Evolutionary conservation across 2,797 vertebrate genomes (phyloP), one percentile per base, ranked within the genome.

Genomic region (Sebastes diaconus): DNA sequence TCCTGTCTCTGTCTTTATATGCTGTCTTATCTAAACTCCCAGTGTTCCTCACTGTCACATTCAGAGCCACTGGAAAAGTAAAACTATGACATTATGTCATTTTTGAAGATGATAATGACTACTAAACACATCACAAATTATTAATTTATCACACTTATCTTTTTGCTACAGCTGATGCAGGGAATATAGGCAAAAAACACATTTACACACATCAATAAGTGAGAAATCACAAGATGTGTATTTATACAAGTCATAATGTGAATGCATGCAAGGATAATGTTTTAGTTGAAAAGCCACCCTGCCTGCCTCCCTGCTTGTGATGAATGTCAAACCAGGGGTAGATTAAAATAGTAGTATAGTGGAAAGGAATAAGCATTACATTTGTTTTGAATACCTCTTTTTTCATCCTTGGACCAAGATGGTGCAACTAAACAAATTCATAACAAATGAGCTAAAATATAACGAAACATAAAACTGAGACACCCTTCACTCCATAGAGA

Each of bases 1-100:
- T 22, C 55, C 22, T 18, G 64, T 54, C 29, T 64, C 30, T 46
- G 59, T 46, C 42, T 54, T 18, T 68, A 13, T 68, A 13, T 64
- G 14, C 57, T 73, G 42, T 65, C 39, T 64, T 73, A 60, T 77
- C 39, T 52, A 20, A 66, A 75, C 30, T 75, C 42, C 30, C 29
- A 36, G 27, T 80, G 68, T 85, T 34, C 58, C 67, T 82, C 27
- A 22, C 11, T 42, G 69, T 82, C 77, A 75, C 57, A 81, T 30
- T 75, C 57, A 66, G 57, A 65, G 64, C 57, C 25, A 73, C 57
- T 72, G 67, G 64, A 58, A 77, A 74, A 52, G 36, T 20, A 81
- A 76, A 82, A 81, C 77, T 73, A 74, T 80, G 79, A 84, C 86
- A 64, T 75, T 54, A 75, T 18, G 63, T 84, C 55, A 80, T 84